Percentiles rank a stretch among this genome's conserved stretches.
Conservation (phyloP, 2,797 vertebrate genomes). For the Pipistrellus kuhlii region DNA sequence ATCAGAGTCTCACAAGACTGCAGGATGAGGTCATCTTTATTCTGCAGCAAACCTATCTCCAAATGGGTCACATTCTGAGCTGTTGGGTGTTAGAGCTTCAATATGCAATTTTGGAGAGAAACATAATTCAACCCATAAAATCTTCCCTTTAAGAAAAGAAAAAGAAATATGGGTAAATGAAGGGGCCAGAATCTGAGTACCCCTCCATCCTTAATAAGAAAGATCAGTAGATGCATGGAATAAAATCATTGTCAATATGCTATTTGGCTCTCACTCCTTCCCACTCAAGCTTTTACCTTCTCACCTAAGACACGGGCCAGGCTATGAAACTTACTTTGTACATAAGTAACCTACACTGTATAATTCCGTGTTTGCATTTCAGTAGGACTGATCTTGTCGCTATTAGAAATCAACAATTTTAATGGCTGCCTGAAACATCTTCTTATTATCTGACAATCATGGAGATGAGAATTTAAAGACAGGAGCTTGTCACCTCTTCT, state of each 20-base stretch:
- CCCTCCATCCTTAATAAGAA: neutral
- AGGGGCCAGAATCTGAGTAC: neutral
- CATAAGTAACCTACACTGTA: neutral
- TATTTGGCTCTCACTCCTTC: neutral
- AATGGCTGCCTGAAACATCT: slow-evolving; percentile 29
- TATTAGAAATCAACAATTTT: slow-evolving; percentile 3
- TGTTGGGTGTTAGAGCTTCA: neutral
- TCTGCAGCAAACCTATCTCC: neutral
- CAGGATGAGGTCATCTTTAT: neutral
- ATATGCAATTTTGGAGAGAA: neutral
- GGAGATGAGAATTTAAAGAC: slow-evolving; percentile 35
- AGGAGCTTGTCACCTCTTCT: neutral
- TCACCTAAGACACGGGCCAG: neutral
- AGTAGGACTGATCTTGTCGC: neutral
- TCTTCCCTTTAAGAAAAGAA: neutral
- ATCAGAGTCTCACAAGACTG: accelerated
- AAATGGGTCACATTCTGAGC: neutral
- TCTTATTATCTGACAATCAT: slow-evolving; percentile 7
- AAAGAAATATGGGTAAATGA: neutral
- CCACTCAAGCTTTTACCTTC: neutral
- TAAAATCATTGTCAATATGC: neutral
- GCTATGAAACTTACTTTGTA: neutral
- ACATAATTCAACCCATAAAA: neutral
- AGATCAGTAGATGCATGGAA: neutral
- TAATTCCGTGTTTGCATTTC: slow-evolving; percentile 12